Base-by-base conservation (phyloP, 1,140 invertebrate species). In the Drosophila gunungcola region DNA sequence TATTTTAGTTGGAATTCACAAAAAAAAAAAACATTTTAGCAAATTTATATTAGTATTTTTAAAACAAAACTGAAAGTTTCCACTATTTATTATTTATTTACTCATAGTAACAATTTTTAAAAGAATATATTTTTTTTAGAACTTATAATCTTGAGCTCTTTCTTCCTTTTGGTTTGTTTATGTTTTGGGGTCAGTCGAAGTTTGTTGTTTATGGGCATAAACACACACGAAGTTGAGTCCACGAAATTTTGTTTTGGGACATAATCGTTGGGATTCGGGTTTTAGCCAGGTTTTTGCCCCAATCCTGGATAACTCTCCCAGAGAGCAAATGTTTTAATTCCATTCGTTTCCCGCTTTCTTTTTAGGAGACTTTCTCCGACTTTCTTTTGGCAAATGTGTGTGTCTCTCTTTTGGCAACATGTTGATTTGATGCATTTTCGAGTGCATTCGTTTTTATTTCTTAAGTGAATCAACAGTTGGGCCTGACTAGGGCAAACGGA, bases 401-500 rank as follows among this genome's bases (percentile, higher is more conserved):
- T 21, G 41, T 52, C 62, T 62, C 76, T 79, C 75, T 13, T 6
- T 57, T 77, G 16, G 84, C 80, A 89, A 89, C 80, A 89, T 88
- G 84, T 83, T 89, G 72, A 39, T 6, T 36, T 11, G n/a, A 5
- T 77, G 73, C 73, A 76, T 6, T 57, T 3, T 1, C 2, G 29
- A 54, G 12, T 76, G 73, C 73, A 67, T 58, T 65, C 41, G 16
- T 3, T 27, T 57, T 41, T 56, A n/a, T 21, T 3, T 4, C n/a
- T 42, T 12, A 25, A 34, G 25, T 7, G 64, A 70, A 52, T 77
- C 83, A 86, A 86, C 83, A 86, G 83, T 86, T 86, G 83, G 49
- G 62, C 39, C 45, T 57, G 45, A 73, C 70, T 53, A 13, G 56
- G 56, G 53, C 29, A 55, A 48, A 25, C 58, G 12, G 9, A 32